These are phyloP conservation scores for Manacus vitellinus DNA, from an alignment of 2,113 vertebrate species.

Conservation along the genomic window DNA sequence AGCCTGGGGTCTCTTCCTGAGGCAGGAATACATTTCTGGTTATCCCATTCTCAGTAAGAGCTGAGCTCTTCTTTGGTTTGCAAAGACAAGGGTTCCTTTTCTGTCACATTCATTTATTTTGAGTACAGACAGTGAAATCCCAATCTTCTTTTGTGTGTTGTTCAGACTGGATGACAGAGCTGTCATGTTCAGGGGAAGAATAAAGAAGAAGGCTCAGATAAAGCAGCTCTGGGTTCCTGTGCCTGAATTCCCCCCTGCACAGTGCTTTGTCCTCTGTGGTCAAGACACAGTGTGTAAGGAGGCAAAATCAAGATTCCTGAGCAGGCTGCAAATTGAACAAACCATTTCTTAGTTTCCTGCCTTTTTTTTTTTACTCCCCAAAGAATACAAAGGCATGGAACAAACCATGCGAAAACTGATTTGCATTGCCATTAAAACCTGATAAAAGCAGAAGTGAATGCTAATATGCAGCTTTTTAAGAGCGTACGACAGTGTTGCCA, in stretches of 20 bases:
- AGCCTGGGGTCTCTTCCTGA: background rate
- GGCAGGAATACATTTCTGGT: background rate
- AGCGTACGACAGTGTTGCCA: background rate
- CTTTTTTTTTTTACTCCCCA: background rate
- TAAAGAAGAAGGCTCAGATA: background rate
- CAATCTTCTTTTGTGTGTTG: background rate
- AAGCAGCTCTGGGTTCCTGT: background rate
- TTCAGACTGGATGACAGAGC: background rate
- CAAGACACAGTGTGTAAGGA: background rate
- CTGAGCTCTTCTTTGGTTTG: background rate
- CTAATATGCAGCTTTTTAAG: background rate
- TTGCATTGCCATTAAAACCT: conserved; percentile 11
- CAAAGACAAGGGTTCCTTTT: background rate
- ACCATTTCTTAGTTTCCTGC: background rate
- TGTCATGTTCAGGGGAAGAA: background rate
- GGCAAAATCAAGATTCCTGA: background rate
- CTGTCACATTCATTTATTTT: background rate
- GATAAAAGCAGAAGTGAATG: background rate
- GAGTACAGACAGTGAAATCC: background rate
- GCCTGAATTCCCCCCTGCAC: background rate
- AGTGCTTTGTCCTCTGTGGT: background rate
- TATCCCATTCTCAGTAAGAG: background rate
- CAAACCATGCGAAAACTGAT: background rate
- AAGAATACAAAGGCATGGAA: background rate
- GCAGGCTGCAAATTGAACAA: background rate